A percentile compares a stretch with the other conserved stretches of the same genome.
Conservation (phyloP, 1,140 invertebrate genomes). For the Sarcophaga bullata region DNA sequence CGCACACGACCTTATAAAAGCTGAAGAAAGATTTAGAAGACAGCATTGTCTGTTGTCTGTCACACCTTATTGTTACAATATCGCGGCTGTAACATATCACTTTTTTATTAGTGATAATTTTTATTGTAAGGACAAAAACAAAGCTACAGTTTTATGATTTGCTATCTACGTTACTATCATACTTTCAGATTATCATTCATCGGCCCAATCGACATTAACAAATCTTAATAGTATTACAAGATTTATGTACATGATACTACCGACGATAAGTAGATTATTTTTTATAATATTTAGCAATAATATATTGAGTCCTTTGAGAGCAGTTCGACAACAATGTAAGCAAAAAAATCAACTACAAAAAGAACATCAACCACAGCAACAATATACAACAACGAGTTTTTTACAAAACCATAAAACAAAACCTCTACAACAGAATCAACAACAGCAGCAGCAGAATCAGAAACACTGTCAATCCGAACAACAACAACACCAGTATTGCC, state of each 20-base stretch:
- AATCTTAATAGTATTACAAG: constrained; percentile 29
- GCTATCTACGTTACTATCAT: not conserved
- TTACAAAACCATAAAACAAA: constrained; percentile 24
- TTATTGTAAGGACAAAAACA: constrained; percentile 1
- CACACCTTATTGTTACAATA: no score
- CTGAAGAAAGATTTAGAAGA: no score
- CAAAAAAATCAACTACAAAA: constrained; percentile 18
- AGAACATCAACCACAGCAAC: constrained; percentile 28
- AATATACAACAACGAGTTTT: constrained; percentile 8
- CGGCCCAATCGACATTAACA: constrained; percentile 18
- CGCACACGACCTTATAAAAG: constrained; percentile 56
- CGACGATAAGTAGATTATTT: constrained; percentile 18
- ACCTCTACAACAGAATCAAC: constrained; percentile 14
- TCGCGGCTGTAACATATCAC: constrained; percentile 44
- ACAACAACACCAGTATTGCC: constrained; percentile 11
- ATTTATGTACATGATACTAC: constrained; percentile 22
- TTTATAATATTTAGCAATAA: constrained; percentile 28
- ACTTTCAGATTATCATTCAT: constrained; percentile 23
- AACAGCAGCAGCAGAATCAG: constrained; percentile 23
- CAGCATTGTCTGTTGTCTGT: no score
- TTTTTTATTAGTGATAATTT: not conserved
- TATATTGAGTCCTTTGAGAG: constrained; percentile 33
- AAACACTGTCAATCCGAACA: no score
- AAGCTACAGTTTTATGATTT: not conserved
- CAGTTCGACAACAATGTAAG: not conserved